Percentiles rank a stretch among this genome's conserved stretches.
Conservation (phyloP, 2,888 invertebrate species). For the Prostheceraeus crozeri region DNA sequence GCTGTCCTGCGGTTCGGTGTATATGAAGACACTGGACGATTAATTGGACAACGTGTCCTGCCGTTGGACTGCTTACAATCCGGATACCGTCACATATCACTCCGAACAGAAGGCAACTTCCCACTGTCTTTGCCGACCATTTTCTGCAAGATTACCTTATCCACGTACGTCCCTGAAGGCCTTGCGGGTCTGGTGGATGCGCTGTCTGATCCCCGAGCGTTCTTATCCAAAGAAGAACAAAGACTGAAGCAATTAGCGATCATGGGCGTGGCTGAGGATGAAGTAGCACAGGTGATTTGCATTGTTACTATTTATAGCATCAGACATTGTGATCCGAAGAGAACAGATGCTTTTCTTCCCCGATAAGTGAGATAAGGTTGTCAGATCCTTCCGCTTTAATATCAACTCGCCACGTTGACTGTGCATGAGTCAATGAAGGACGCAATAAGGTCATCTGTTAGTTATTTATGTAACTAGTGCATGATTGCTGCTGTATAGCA, state of each 20-base stretch:
- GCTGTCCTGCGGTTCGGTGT: constrained; percentile 97
- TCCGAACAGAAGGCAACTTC: constrained; percentile 95
- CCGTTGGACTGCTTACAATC: constrained; percentile 87
- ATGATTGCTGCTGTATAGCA: too few relatives aligned
- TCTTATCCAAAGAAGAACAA: constrained; percentile 61
- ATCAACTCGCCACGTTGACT: too few relatives aligned
- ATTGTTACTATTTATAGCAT: too few relatives aligned
- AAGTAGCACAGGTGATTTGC: too few relatives aligned
- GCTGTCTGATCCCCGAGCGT: constrained; percentile 70
- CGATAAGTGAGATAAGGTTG: too few relatives aligned
- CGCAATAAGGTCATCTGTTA: too few relatives aligned
- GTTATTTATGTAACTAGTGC: too few relatives aligned
- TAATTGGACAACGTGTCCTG: constrained; percentile 90
- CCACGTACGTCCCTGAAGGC: constrained; percentile 98
- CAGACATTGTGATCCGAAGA: too few relatives aligned
- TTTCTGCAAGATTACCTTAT: constrained; percentile 87
- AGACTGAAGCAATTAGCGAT: constrained; percentile 84
- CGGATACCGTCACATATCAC: constrained; percentile 82
- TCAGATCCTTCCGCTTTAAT: too few relatives aligned
- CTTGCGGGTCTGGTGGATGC: constrained; percentile 77
- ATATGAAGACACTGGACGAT: constrained; percentile 91
- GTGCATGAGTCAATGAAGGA: too few relatives aligned
- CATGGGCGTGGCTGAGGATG: constrained; percentile 65
- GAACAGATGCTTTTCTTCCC: too few relatives aligned
- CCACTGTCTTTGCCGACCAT: constrained; percentile 97